phyloP scores from a whole-genome alignment of 1,140 invertebrate species.

The Drosophila setifemur region DNA sequence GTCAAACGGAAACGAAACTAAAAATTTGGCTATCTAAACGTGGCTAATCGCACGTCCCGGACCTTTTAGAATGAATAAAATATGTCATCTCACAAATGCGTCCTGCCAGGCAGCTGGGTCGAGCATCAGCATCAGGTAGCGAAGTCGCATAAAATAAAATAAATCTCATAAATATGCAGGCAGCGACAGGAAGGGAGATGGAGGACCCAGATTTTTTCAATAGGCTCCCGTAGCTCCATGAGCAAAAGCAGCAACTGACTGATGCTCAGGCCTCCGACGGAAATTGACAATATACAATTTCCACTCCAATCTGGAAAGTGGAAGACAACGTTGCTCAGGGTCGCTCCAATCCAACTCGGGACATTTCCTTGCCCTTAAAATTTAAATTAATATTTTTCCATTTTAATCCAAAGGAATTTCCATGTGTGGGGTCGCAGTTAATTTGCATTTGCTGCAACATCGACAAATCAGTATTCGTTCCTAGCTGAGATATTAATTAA shows the following conservation, averaged over 20 bases:
- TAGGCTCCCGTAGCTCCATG: slow-evolving; percentile 31
- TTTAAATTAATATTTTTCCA: neutral
- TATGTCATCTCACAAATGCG: slow-evolving; percentile 54
- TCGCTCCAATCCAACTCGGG: slow-evolving; percentile 20
- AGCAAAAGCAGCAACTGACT: slow-evolving; percentile 44
- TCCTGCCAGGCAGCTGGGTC: slow-evolving; percentile 9
- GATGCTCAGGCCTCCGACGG: neutral
- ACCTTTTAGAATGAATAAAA: slow-evolving; percentile 49
- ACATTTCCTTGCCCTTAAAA: neutral
- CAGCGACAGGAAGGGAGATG: neutral
- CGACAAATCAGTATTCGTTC: slow-evolving; percentile 55
- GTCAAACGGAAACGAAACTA: slow-evolving; percentile 26
- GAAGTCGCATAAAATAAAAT: slow-evolving; percentile 75
- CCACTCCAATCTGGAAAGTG: slow-evolving; percentile 43
- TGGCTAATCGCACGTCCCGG: slow-evolving; percentile 33
- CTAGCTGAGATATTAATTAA: slow-evolving; percentile 60
- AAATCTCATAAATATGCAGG: slow-evolving; percentile 78
- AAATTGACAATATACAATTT: slow-evolving; percentile 66
- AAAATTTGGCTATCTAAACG: slow-evolving; percentile 62
- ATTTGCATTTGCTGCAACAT: slow-evolving; percentile 60
- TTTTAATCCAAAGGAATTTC: neutral
- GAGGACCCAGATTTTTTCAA: slow-evolving; percentile 1
- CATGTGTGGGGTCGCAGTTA: slow-evolving; percentile 31
- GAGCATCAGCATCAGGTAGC: slow-evolving; percentile 59
- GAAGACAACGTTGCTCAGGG: slow-evolving; percentile 64